Percentiles rank a stretch among this genome's conserved stretches.
phyloP scores from a whole-genome alignment of 2,113 vertebrate species.

The Symphodus melops region DNA sequence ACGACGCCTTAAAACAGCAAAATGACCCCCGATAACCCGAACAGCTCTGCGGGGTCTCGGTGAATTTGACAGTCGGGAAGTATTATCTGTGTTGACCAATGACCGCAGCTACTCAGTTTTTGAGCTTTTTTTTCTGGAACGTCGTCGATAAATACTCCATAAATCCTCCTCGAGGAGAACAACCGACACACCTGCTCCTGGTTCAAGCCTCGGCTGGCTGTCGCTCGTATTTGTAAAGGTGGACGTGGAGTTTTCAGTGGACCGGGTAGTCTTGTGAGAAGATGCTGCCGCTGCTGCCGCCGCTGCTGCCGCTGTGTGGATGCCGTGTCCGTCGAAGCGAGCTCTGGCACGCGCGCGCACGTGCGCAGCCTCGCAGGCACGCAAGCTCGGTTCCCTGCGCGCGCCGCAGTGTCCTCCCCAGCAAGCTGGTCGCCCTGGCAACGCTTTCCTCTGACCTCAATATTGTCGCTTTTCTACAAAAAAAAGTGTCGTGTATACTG shows the following conservation, averaged over 20 bases:
- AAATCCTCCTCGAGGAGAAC: constrained; percentile 24
- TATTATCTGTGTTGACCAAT: constrained; percentile 56
- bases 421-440: constrained; percentile 77
- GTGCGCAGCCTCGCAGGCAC: constrained; percentile 26
- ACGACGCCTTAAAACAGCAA: constrained; percentile 16
- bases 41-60: constrained; percentile 41
- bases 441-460: constrained; percentile 79
- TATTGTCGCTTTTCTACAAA: constrained; percentile 50
- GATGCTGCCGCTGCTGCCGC: constrained; percentile 43
- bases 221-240: constrained; percentile 11
- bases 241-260: constrained; percentile 20
- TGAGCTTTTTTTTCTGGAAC: neutral
- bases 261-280: constrained; percentile 17
- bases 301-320: constrained; percentile 44
- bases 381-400: constrained; percentile 55
- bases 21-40: constrained; percentile 31
- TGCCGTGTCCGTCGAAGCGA: constrained; percentile 46
- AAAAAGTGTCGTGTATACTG: constrained; percentile 4
- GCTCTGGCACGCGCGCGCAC: constrained; percentile 31
- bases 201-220: neutral
- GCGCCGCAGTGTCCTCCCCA: constrained; percentile 75
- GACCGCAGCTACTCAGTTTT: constrained; percentile 17
- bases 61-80: constrained; percentile 31
- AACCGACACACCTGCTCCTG: constrained; percentile 8
- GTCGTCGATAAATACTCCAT: constrained; percentile 55